Base-by-base conservation (phyloP, 1,140 invertebrate species). In the Lordiphosa collinella region DNA sequence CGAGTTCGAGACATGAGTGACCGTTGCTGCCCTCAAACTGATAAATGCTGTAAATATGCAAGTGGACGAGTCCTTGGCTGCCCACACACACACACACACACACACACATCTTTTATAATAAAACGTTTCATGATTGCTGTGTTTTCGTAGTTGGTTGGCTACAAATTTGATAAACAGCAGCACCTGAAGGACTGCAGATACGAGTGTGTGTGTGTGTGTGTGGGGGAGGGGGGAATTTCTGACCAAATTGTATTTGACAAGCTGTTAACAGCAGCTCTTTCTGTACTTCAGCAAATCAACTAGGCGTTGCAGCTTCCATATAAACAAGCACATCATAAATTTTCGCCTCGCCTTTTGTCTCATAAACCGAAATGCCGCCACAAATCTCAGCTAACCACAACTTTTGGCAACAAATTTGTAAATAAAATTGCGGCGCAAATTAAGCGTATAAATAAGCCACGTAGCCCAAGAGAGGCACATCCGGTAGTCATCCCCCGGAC, bases 341-440 rank as follows among this genome's bases (percentile, higher is more conserved):
- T 13, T 8, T 32, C 10, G 36, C 9, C 16, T 11, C 35, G 36
- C 34, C 48, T 68, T 68, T 84, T 80, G 78, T 84, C 78, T 84
- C 76, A 80, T 84, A 71, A 80, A 84, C 66, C 76, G 66, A 80
- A 62, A 82, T 55, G 22, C 22, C 51, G 76, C 75, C 78, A 78
- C 76, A 80, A 80, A 80, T 80, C 76, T 80, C 76, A 66, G 71
- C 49, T 25, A 16, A 50, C 53, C 51, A 55, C 56, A 73, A 78
- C 76, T 75, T 63, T 74, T 57, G 67, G 79, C 66, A 80, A 76
- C 76, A 80, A 25, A 84, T 80, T 84, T 80, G 76, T 84, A 80
- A 84, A 80, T 84, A 76, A 80, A 80, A 80, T 80, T 80, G 76
- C 59, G 78, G 78, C 76, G 78, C 76, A 80, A 80, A 80, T 80